Conservation (phyloP, 2,888 invertebrate species). For the Cephalotes varians region DNA sequence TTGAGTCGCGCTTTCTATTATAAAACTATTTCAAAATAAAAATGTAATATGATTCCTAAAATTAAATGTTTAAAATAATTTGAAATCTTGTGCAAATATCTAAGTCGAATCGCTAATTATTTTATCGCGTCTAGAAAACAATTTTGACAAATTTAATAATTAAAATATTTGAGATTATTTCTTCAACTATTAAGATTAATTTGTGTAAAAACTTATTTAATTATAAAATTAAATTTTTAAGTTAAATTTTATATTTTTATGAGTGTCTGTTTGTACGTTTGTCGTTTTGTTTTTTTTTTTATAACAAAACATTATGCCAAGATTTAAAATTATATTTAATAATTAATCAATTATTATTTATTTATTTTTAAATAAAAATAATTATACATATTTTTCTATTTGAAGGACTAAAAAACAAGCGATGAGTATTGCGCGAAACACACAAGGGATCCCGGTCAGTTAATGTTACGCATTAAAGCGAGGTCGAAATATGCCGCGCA, state of each 20-base stretch:
- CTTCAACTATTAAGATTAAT: not conserved
- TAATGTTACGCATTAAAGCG: slow-evolving; percentile 3
- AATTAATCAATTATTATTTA: not conserved
- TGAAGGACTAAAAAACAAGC: not conserved
- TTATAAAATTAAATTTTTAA: no score
- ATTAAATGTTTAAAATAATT: not conserved
- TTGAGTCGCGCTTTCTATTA: not conserved
- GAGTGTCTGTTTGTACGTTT: not conserved
- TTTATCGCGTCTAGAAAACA: not conserved
- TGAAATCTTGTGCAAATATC: not conserved
- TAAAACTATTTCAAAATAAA: not conserved
- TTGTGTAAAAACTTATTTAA: no score
- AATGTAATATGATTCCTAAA: not conserved
- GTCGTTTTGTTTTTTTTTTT: not conserved
- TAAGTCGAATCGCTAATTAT: not conserved
- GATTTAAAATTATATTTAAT: not conserved
- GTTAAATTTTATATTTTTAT: not conserved
- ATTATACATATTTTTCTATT: not conserved
- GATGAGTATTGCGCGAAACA: not conserved
- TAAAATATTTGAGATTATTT: not conserved
- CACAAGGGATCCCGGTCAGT: not conserved
- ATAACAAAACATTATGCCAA: not conserved
- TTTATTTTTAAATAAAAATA: not conserved
- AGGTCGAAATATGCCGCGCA: slow-evolving; percentile 55
- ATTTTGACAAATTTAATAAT: not conserved